These are phyloP conservation scores for Saguinus oedipus DNA, from an alignment of 2,797 vertebrate genomes.

Conservation along the genomic window DNA sequence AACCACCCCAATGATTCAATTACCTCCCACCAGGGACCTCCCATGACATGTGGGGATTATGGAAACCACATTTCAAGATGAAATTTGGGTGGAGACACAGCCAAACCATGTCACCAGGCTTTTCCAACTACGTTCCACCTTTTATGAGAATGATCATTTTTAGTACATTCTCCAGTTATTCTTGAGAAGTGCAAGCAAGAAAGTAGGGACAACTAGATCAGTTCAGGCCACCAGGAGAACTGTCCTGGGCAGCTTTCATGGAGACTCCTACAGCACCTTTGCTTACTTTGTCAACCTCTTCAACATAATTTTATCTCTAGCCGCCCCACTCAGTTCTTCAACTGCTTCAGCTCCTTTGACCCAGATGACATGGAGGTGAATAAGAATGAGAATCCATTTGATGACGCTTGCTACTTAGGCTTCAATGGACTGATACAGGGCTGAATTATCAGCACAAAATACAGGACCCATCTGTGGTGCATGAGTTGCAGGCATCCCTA, in stretches of 20 bases:
- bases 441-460: conserved; percentile 85
- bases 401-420: conserved; percentile 89
- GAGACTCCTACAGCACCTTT: conserved; percentile 92
- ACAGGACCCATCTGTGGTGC: conserved; percentile 90
- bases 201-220: not conserved
- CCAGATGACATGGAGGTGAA: conserved; percentile 86
- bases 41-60: too few species aligned
- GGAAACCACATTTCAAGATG: too few species aligned
- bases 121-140: not conserved
- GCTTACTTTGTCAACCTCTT: conserved; percentile 93
- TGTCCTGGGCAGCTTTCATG: conserved; percentile 85
- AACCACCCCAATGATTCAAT: too few species aligned
- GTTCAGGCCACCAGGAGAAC: not conserved
- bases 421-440: conserved; percentile 88
- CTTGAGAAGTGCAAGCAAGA: not conserved
- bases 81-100: too few species aligned
- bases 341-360: conserved; percentile 85
- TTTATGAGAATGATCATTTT: not conserved
- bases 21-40: too few species aligned
- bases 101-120: too few species aligned
- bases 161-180: not conserved
- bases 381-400: conserved; percentile 89
- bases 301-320: conserved; percentile 88
- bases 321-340: conserved; percentile 85
- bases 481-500: conserved; percentile 91